Evolutionary conservation across 1,140 invertebrate species (phyloP), one percentile per base, ranked within the genome.

Genomic region (Heterodera schachtii): DNA sequence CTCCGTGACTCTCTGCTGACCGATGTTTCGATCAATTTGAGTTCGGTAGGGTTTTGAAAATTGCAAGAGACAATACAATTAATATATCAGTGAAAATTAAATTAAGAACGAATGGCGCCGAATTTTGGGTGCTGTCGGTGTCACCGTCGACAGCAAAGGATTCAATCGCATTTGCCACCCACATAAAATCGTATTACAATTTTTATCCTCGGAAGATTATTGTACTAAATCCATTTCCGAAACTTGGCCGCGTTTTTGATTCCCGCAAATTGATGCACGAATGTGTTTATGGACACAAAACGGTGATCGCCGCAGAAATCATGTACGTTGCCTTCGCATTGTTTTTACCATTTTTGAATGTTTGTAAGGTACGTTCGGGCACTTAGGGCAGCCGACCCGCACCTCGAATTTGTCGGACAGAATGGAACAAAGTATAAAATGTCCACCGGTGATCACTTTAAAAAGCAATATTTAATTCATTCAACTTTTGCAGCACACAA

Each of bases 281-380:
- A 3, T 44, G 31, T 8, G 49, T 84, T 41, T 84, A 84, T 75
- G 44, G 81, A 13, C 83, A 84, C 70, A 84, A 84, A 75, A 86
- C 83, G 13, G 49, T 41, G 21, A 67, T 84, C 16, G 57, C 75
- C 8, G 47, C 73, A 41, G 84, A 84, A 43, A 3, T 44, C 13
- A 41, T 84, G 83, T 85, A 31, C 60, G 64, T 31, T 31, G 31
- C 31, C 31, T 31, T 31, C 31, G 4, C 31, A 71, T 64, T 19
- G 2, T 5, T 19, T 64, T 64, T 64, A 19, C 9, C 52, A 64
- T 64, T 64, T 13, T 52, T 52, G 49, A 8, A 52, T 52, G 49
- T 52, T 52, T 52, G 0, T 52, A 21, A 71, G 69, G 69, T 19
- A 13, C 69, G 69, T 71, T 6, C 16, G 19, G 21, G 69, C 69